A percentile compares a stretch with the other conserved stretches of the same genome.
phyloP scores from a whole-genome alignment of 2,113 vertebrate genomes.

The Tinamus guttatus region DNA sequence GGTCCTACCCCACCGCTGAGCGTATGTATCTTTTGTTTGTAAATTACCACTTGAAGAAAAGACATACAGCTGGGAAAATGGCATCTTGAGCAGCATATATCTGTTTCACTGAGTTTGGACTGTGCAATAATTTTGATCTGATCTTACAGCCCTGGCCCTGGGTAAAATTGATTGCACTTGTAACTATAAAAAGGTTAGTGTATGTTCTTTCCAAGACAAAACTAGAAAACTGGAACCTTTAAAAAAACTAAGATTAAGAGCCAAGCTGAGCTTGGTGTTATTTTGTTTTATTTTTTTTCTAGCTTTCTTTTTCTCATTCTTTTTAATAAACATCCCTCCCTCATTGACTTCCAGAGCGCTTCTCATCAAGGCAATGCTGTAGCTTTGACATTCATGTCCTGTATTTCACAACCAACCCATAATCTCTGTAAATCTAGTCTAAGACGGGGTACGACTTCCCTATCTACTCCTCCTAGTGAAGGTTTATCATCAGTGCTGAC shows the following conservation, averaged over 20 bases:
- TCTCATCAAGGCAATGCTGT: background rate
- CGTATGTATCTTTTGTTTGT: conserved; percentile 16
- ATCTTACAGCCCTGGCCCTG: background rate
- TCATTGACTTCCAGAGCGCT: background rate
- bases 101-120: background rate
- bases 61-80: background rate
- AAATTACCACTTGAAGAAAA: background rate
- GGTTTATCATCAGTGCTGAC: conserved; percentile 35
- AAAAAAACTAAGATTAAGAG: conserved; percentile 5
- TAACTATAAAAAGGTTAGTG: conserved; percentile 18
- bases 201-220: conserved; percentile 22
- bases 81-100: background rate
- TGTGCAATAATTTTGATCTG: background rate
- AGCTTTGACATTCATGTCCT: background rate
- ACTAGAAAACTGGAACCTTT: conserved; percentile 36
- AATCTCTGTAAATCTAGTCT: background rate
- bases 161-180: background rate
- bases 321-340: background rate
- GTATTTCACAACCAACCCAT: background rate
- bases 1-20: background rate
- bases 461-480: conserved; percentile 30
- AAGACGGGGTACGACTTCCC: conserved; percentile 46
- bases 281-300: background rate
- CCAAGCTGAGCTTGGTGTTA: background rate
- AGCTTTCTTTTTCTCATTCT: background rate